These are phyloP conservation scores for Euclidia mi DNA, from an alignment of 2,888 invertebrate genomes.

Conservation along the genomic window DNA sequence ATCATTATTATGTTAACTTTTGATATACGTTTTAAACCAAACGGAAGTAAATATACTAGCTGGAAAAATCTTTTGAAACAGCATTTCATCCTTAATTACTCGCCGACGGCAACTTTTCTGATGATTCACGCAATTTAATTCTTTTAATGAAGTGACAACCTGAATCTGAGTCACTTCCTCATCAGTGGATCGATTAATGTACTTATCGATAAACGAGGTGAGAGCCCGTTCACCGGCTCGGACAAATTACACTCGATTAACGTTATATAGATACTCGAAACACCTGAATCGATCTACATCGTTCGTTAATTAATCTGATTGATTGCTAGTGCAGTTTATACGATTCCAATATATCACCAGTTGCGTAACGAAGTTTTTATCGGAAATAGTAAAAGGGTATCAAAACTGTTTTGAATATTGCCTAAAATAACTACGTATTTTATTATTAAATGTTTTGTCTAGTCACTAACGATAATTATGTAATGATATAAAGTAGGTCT, in stretches of 20 bases:
- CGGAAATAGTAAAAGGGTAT: no score
- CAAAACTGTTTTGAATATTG: no score
- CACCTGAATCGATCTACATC: slow-evolving; percentile 22
- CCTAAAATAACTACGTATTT: no score
- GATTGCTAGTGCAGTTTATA: slow-evolving; percentile 16
- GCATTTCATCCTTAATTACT: no score
- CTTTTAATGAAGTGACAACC: slow-evolving; percentile 36
- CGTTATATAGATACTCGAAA: slow-evolving; percentile 26
- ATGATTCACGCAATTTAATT: slow-evolving; percentile 19
- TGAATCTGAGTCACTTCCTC: slow-evolving; percentile 62
- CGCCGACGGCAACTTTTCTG: neutral
- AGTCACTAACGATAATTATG: no score
- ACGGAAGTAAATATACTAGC: no score
- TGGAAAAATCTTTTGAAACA: no score
- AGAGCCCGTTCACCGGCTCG: slow-evolving; percentile 38
- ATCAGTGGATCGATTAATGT: slow-evolving; percentile 63
- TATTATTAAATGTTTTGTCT: no score
- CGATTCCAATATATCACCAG: neutral
- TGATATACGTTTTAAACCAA: no score
- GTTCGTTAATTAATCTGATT: slow-evolving; percentile 28
- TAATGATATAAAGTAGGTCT: no score
- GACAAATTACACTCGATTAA: slow-evolving; percentile 58
- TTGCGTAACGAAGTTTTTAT: no score
- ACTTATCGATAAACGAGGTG: slow-evolving; percentile 67
- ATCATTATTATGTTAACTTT: no score